phyloP scores from a whole-genome alignment of 2,113 vertebrate genomes.

The Malurus melanocephalus region DNA sequence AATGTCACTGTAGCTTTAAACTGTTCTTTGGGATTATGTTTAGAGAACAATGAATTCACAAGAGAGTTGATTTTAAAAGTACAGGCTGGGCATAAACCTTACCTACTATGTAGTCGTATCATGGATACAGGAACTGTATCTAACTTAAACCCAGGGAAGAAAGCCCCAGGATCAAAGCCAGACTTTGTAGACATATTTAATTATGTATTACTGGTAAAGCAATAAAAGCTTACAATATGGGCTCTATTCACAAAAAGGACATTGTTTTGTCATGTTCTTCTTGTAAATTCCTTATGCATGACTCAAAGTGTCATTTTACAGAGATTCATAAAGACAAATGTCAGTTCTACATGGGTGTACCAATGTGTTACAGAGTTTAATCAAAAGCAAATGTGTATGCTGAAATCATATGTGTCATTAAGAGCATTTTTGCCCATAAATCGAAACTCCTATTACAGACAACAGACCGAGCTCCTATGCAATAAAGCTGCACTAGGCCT shows the following conservation, averaged over 20 bases:
- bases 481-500: slow-evolving; percentile 41
- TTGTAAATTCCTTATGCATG: slow-evolving; percentile 69
- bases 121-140: slow-evolving; percentile 45
- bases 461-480: slow-evolving; percentile 22
- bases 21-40: not conserved
- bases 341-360: slow-evolving; percentile 58
- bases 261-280: slow-evolving; percentile 70
- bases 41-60: slow-evolving; percentile 11
- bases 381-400: slow-evolving; percentile 66
- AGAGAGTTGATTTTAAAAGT: slow-evolving; percentile 26
- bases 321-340: slow-evolving; percentile 65
- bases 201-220: slow-evolving; percentile 68
- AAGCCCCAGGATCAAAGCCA: slow-evolving; percentile 65
- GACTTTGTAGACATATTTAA: slow-evolving; percentile 66
- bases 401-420: slow-evolving; percentile 68
- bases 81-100: slow-evolving; percentile 9
- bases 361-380: slow-evolving; percentile 62
- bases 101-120: not conserved
- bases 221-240: slow-evolving; percentile 62
- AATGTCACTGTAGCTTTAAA: slow-evolving; percentile 7
- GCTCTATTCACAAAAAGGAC: slow-evolving; percentile 64
- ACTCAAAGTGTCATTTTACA: slow-evolving; percentile 70
- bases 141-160: slow-evolving; percentile 35
- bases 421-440: slow-evolving; percentile 61
- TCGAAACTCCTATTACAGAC: slow-evolving; percentile 38